A percentile compares a stretch with the other conserved stretches of the same genome.
phyloP scores from a whole-genome alignment of 1,140 invertebrate species.

The Harpegnathos saltator region DNA sequence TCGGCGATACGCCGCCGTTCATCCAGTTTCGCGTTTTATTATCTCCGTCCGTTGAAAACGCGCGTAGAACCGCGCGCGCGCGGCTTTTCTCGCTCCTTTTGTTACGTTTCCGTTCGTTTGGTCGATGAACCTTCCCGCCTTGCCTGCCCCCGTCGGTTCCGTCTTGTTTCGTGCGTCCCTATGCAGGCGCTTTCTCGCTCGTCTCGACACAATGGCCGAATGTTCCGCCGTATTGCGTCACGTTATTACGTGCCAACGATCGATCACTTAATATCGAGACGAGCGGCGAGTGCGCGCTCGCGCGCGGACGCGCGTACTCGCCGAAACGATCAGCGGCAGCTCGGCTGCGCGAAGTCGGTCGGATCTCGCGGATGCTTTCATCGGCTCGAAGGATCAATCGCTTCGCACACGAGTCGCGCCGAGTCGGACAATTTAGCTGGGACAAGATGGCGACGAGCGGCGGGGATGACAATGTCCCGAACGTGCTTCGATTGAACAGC shows the following conservation, averaged over 20 bases:
- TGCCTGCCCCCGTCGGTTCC: no score
- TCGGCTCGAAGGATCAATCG: no score
- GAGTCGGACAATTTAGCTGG: no score
- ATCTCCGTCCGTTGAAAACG: slow-evolving; percentile 55
- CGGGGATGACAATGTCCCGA: no score
- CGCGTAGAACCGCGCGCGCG: background rate
- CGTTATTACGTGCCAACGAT: slow-evolving; percentile 14
- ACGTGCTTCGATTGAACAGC: no score
- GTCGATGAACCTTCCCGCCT: slow-evolving; percentile 49
- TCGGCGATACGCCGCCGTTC: slow-evolving; percentile 47
- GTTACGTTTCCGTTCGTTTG: slow-evolving; percentile 49
- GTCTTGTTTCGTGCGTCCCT: slow-evolving; percentile 17
- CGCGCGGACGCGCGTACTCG: background rate
- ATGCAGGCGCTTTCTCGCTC: slow-evolving; percentile 3
- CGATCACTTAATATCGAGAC: slow-evolving; percentile 5
- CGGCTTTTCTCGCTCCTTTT: slow-evolving; percentile 41
- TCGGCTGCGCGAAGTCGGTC: no score
- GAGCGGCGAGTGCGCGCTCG: no score
- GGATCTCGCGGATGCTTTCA: no score
- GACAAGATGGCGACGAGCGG: no score
- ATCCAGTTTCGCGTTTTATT: slow-evolving; percentile 59
- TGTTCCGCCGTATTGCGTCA: slow-evolving; percentile 12
- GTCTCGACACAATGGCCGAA: slow-evolving; percentile 28
- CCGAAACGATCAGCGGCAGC: no score
- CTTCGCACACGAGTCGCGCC: no score